Evolutionary conservation across 2,113 vertebrate species (phyloP).

Genomic region (Numida meleagris): DNA sequence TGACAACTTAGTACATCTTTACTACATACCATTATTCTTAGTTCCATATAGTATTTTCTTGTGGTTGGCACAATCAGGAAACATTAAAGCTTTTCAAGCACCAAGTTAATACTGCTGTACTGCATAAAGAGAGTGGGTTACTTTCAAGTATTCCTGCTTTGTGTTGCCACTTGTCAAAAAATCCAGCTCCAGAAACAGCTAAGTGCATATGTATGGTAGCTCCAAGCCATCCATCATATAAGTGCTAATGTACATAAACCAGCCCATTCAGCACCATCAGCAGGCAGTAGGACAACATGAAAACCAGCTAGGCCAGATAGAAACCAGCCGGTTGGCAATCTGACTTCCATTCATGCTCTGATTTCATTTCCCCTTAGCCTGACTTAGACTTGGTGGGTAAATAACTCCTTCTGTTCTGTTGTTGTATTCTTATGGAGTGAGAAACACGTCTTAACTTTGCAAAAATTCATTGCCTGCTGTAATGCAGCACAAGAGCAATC

Average conservation of each 20-base stretch:
- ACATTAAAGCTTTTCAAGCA: background rate
- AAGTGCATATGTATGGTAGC: background rate
- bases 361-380: background rate
- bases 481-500: background rate
- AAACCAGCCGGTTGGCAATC: background rate
- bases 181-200: background rate
- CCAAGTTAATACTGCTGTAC: rapidly evolving
- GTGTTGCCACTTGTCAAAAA: background rate
- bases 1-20: background rate
- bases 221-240: background rate
- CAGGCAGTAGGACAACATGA: background rate
- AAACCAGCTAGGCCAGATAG: background rate
- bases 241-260: background rate
- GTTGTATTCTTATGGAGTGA: background rate
- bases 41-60: background rate
- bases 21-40: background rate
- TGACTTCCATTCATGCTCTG: rapidly evolving
- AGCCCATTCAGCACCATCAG: background rate
- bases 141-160: background rate
- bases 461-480: background rate
- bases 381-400: background rate
- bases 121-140: background rate
- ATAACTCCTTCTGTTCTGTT: background rate
- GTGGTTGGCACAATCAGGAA: background rate
- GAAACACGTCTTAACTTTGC: rapidly evolving